Evolutionary conservation across 30 jellyfish, hydroid and myxozoan genomes (phyloP).

Genomic region (Cassiopea xamachana): DNA sequence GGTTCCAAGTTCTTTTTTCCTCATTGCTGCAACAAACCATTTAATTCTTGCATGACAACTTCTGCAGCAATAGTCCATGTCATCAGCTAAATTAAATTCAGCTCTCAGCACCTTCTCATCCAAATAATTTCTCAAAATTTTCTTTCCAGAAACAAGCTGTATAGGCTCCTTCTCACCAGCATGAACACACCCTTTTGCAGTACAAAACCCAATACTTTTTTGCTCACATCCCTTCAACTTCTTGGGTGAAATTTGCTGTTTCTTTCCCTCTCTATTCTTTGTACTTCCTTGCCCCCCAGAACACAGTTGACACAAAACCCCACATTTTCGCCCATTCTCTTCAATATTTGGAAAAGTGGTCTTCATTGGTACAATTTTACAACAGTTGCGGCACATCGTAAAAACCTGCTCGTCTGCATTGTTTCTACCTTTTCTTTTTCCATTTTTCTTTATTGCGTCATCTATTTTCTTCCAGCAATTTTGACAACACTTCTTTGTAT

Average conservation of each 20-base stretch:
- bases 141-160: conserved; percentile 64
- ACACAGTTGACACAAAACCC: conserved; percentile 58
- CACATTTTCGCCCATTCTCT: conserved; percentile 63
- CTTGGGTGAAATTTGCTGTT: not conserved
- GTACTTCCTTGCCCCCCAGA: conserved; percentile 6
- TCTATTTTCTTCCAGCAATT: conserved; percentile 25
- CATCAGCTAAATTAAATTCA: conserved; percentile 63
- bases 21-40: conserved; percentile 64
- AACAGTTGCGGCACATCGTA: conserved; percentile 68
- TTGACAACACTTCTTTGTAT: conserved; percentile 40
- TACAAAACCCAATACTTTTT: conserved; percentile 47
- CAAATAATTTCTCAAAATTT: conserved; percentile 33
- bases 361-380: conserved; percentile 55
- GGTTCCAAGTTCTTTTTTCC: conserved; percentile 31
- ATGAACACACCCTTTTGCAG: conserved; percentile 58
- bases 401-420: conserved; percentile 37
- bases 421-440: not conserved
- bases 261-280: not conserved
- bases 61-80: conserved; percentile 68
- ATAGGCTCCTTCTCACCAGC: conserved; percentile 55
- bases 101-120: conserved; percentile 64
- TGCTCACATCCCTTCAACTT: conserved; percentile 10
- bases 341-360: conserved; percentile 53
- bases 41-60: conserved; percentile 73
- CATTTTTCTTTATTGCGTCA: not conserved